Conservation (phyloP, 2,888 invertebrate species). For the Melieria omissa region DNA sequence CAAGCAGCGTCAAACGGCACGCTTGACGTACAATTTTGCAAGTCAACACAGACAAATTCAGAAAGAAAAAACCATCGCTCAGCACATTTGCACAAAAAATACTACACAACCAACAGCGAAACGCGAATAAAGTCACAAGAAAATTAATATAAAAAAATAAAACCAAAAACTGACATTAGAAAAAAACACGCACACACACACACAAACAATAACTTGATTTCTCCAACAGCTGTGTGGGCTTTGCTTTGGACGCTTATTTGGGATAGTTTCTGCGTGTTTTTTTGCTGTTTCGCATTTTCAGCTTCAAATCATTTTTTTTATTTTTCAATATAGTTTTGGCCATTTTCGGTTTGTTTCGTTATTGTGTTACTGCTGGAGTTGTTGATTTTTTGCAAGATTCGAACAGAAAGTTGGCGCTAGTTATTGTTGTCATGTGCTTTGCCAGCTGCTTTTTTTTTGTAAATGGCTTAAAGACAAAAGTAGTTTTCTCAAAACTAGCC, state of each 20-base stretch:
- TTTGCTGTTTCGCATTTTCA: too few relatives aligned
- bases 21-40: conserved; percentile 5
- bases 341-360: conserved; percentile 2
- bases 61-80: not conserved
- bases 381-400: not conserved
- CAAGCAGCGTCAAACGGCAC: too few relatives aligned
- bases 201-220: conserved; percentile 29
- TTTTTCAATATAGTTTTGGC: not conserved
- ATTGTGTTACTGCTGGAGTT: conserved; percentile 10
- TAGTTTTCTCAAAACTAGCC: too few relatives aligned
- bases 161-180: too few relatives aligned
- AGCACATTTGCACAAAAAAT: not conserved
- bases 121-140: not conserved
- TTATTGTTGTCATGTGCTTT: not conserved
- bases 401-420: not conserved
- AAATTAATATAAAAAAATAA: not conserved
- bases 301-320: too few relatives aligned
- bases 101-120: not conserved
- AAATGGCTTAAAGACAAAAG: not conserved
- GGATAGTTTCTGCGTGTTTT: too few relatives aligned
- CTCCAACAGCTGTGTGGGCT: conserved; percentile 39
- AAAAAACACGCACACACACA: not conserved
- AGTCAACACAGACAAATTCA: not conserved
- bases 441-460: not conserved
- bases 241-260: conserved; percentile 4